Percentiles rank a stretch among this genome's conserved stretches.
Evolutionary conservation across 2,113 vertebrate genomes (phyloP).

Genomic region (Hippocampus zosterae): DNA sequence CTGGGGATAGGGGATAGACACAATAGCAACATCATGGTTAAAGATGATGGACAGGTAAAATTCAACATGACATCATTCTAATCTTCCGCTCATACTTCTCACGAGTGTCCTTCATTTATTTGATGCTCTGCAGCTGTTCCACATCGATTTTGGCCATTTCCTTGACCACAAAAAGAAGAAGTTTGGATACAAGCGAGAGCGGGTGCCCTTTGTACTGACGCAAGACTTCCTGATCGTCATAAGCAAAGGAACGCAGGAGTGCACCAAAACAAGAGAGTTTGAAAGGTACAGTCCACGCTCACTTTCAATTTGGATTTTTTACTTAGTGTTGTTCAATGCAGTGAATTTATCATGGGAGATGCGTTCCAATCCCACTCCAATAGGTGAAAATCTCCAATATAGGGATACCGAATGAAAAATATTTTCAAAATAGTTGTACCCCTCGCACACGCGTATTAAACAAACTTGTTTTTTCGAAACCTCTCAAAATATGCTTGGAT

Average conservation of each 20-base stretch:
- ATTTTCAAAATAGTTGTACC: too few species aligned
- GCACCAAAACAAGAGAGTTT: constrained; percentile 97
- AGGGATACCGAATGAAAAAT: too few species aligned
- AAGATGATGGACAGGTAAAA: constrained; percentile 93
- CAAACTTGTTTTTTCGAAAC: too few species aligned
- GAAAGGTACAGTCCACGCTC: constrained; percentile 77
- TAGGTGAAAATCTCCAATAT: too few species aligned
- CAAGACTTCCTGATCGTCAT: constrained; percentile 98
- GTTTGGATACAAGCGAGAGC: constrained; percentile 97
- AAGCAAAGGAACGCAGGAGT: constrained; percentile 98
- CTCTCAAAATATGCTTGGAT: too few species aligned
- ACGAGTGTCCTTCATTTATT: constrained; percentile 30
- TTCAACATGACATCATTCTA: background rate
- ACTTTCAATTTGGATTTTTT: background rate
- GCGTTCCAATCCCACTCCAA: too few species aligned
- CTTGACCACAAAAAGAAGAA: constrained; percentile 99
- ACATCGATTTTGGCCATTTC: constrained; percentile 98
- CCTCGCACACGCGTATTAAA: too few species aligned
- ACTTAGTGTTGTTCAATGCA: background rate
- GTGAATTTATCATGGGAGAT: too few species aligned
- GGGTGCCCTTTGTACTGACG: constrained; percentile 95
- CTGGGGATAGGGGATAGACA: constrained; percentile 95
- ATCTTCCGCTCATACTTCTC: background rate
- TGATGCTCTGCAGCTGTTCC: constrained; percentile 83
- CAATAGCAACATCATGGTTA: constrained; percentile 99